Percentiles rank a stretch among this genome's conserved stretches.
phyloP scores from a whole-genome alignment of 2,797 vertebrate species.

The Gymnothorax reevesii region DNA sequence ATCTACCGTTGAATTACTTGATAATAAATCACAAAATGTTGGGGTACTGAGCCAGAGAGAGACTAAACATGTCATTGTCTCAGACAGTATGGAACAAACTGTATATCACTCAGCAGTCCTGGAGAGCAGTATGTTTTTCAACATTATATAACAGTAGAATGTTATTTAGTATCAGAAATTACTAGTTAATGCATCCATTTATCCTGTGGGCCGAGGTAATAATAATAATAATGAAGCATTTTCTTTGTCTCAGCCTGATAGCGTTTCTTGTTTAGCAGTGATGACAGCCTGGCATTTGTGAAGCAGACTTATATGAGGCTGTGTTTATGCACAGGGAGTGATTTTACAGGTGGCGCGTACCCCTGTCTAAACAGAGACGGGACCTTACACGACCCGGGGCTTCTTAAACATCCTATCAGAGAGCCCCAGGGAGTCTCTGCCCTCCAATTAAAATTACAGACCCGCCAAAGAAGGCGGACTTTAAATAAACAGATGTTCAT shows the following conservation, averaged over 20 bases:
- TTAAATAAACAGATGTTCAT: constrained; percentile 65
- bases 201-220: background rate
- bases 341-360: constrained; percentile 54
- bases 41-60: too few species aligned
- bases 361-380: constrained; percentile 60
- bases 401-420: constrained; percentile 56
- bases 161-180: background rate
- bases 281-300: constrained; percentile 36
- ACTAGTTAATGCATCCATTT: background rate
- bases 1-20: too few species aligned
- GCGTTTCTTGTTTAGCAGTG: background rate
- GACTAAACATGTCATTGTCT: too few species aligned
- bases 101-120: background rate
- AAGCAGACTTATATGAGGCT: constrained; percentile 43
- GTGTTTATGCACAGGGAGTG: constrained; percentile 62
- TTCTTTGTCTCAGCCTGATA: background rate
- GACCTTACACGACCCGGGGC: constrained; percentile 41
- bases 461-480: constrained; percentile 32
- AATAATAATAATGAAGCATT: background rate
- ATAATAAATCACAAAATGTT: too few species aligned
- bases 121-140: background rate
- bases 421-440: constrained; percentile 38
- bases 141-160: background rate
- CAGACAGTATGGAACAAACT: too few species aligned
- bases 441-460: constrained; percentile 27